Evolutionary conservation across 1,140 invertebrate species (phyloP).

Genomic region (Nomia melanderi): DNA sequence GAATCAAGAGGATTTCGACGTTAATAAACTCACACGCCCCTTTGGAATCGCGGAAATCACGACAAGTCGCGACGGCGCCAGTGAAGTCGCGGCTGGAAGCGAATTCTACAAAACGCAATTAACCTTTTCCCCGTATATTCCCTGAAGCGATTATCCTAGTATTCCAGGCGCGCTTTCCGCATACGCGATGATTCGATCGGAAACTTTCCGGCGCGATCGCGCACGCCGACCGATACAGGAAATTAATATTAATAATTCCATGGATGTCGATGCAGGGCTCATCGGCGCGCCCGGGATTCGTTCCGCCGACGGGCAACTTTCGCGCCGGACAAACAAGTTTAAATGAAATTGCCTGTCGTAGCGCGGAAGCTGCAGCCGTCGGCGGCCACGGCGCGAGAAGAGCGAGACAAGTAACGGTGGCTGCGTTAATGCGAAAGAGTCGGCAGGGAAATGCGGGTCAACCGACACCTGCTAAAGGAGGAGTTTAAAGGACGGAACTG

Average conservation of each 20-base stretch:
- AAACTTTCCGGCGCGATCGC: conserved; percentile 8
- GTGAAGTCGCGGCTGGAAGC: too few relatives aligned
- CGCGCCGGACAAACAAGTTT: conserved; percentile 62
- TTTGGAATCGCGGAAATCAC: too few relatives aligned
- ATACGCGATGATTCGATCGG: conserved; percentile 33
- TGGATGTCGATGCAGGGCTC: conserved; percentile 9
- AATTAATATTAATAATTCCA: conserved; percentile 63
- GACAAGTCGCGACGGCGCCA: too few relatives aligned
- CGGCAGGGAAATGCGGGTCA: conserved; percentile 32
- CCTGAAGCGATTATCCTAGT: too few relatives aligned
- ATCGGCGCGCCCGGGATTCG: conserved; percentile 46
- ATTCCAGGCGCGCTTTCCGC: background rate
- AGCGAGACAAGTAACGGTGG: conserved; percentile 15
- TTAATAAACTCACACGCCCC: too few relatives aligned
- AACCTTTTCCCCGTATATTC: too few relatives aligned
- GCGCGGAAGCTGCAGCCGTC: conserved; percentile 1
- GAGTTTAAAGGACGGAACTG: conserved; percentile 4
- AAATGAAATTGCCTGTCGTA: conserved; percentile 68
- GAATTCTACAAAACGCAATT: too few relatives aligned
- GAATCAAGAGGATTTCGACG: too few relatives aligned
- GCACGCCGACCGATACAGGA: conserved; percentile 17
- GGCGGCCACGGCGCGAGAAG: conserved; percentile 22
- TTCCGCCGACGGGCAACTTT: conserved; percentile 42
- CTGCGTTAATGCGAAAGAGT: conserved; percentile 22
- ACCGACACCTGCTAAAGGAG: conserved; percentile 16